Evolutionary conservation across 2,113 vertebrate species (phyloP), one percentile per base, ranked within the genome.

Genomic region (Erythrocercus mccallii): DNA sequence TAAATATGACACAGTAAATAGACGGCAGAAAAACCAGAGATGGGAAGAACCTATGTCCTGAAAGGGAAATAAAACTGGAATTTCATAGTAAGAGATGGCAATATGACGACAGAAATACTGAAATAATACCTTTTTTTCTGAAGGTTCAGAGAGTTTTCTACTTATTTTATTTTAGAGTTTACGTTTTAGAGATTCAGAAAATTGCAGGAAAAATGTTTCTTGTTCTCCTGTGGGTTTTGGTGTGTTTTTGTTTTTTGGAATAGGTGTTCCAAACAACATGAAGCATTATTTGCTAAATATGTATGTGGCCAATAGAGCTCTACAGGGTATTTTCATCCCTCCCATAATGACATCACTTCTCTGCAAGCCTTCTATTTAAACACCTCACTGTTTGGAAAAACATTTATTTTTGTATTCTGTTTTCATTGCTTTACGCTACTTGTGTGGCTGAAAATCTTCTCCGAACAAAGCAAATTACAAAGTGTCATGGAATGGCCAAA

Each of bases 391-490:
- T 84, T 94, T 94, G 89, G 87, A 95, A 96, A 66, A 81, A 37
- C 71, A 48, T 92, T 83, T 97, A 95, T 96, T 97, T 97, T 95
- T 81, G 84, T 89, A 56, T 68, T 74, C 86, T 66, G 12, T 90
- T 48, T 37, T 90, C 87, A 86, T 86, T 94, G 38, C 81, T 81
- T 51, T 53, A 56, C 7, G 8, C 48, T 95, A 40, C 62, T 95
- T 66, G 45, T 15, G 37, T 73, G 38, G 57, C 62, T 92, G 54
- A 85, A 96, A 94, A 86, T 71, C 38, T 77, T 73, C 77, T 62
- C 64, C 22, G 72, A 92, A 88, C 66, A 91, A 71, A 96, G 70
- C 25, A 95, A 97, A 92, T 94, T 97, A 94, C 65, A 90, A 61
- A 90, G 40, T 94, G n/a, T 42, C 92, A 94, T 91, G 93, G 81